Evolutionary conservation across 2,888 invertebrate genomes (phyloP).

Genomic region (Drosophila mimetica): DNA sequence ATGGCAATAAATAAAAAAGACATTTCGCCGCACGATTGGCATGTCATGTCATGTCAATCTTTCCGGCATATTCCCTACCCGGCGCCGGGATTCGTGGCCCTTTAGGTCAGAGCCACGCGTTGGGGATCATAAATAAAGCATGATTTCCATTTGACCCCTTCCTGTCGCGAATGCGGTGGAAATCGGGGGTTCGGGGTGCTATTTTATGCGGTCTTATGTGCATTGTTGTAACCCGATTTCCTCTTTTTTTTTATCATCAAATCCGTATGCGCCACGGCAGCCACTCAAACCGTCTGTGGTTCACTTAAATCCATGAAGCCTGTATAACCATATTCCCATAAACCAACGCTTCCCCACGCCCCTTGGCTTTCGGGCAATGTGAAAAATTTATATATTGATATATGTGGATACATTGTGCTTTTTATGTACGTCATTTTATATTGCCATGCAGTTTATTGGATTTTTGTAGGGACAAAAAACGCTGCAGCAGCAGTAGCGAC

Average conservation of each 20-base stretch:
- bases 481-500: slow-evolving; percentile 23
- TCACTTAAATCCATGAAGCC: slow-evolving; percentile 51
- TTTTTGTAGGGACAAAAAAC: slow-evolving; percentile 22
- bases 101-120: slow-evolving; percentile 40
- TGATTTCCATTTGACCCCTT: slow-evolving; percentile 50
- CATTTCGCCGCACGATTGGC: slow-evolving; percentile 53
- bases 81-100: slow-evolving; percentile 1
- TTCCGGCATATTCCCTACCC: slow-evolving; percentile 22
- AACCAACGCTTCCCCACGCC: slow-evolving; percentile 3
- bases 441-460: slow-evolving; percentile 39
- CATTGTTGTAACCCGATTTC: slow-evolving; percentile 36
- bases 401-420: slow-evolving; percentile 15
- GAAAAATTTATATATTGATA: slow-evolving; percentile 46
- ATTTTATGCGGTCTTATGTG: slow-evolving; percentile 44
- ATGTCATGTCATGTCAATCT: slow-evolving; percentile 63
- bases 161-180: neutral
- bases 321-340: slow-evolving; percentile 23
- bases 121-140: slow-evolving; percentile 56
- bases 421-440: slow-evolving; percentile 18
- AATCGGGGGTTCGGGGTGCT: neutral
- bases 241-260: slow-evolving; percentile 49
- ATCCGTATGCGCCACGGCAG: slow-evolving; percentile 53
- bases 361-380: slow-evolving; percentile 23
- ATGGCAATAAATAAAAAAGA: slow-evolving; percentile 49
- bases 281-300: slow-evolving; percentile 46